Conservation (phyloP, 2,797 vertebrate genomes). For the Trachurus trachurus region DNA sequence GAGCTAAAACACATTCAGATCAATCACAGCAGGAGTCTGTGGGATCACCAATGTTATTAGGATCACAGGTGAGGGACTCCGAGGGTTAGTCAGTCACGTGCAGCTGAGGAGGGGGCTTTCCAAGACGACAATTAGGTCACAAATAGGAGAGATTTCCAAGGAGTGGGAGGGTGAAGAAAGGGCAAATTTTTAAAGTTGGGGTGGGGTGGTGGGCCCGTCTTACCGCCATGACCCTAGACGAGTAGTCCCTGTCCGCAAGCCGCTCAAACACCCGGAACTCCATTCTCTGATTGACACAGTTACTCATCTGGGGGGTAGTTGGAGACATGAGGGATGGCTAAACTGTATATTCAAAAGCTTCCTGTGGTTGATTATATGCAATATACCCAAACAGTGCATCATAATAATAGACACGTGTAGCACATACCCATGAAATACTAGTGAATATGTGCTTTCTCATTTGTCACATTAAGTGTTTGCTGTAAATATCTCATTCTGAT, state of each 20-base stretch:
- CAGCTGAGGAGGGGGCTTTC: conserved; percentile 61
- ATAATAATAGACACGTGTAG: conserved; percentile 24
- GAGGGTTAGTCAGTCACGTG: conserved; percentile 75
- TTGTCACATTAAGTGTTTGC: not conserved
- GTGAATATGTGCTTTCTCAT: not conserved
- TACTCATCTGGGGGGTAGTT: conserved; percentile 89
- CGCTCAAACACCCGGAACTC: conserved; percentile 90
- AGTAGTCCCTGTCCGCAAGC: conserved; percentile 86
- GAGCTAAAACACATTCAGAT: conserved; percentile 53
- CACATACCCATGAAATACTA: conserved; percentile 6
- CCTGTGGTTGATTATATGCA: conserved; percentile 38
- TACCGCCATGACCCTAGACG: conserved; percentile 89
- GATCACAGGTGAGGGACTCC: conserved; percentile 58
- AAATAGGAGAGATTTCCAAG: conserved; percentile 62
- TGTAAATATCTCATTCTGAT: not conserved
- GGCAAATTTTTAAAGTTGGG: conserved; percentile 67
- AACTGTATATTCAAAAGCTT: conserved; percentile 61
- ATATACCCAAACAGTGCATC: conserved; percentile 1
- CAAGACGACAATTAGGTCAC: conserved; percentile 67
- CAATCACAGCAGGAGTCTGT: conserved; percentile 50
- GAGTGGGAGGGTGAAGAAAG: conserved; percentile 60
- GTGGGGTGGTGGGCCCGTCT: conserved; percentile 74
- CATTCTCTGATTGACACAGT: conserved; percentile 91
- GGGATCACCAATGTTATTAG: conserved; percentile 74
- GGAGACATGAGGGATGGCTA: conserved; percentile 78